Evolutionary conservation across 1,140 invertebrate species (phyloP).

Genomic region (Argopecten irradians): DNA sequence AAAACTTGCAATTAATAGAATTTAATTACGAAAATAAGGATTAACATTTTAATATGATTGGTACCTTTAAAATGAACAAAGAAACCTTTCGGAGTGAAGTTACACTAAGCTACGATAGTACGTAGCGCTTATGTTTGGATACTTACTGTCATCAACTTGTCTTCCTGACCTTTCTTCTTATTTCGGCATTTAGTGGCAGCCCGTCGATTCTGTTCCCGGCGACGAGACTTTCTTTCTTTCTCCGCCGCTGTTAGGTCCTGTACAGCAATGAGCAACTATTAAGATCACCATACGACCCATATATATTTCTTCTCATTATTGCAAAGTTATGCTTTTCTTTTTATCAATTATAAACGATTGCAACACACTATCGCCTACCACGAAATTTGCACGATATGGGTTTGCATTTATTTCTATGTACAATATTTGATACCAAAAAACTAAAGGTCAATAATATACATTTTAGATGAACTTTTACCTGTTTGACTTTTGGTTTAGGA

Average conservation of each 20-base stretch:
- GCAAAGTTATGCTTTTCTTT: too few relatives aligned
- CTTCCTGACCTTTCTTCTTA: constrained; percentile 36
- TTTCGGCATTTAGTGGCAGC: constrained; percentile 40
- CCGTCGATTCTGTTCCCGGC: constrained; percentile 39
- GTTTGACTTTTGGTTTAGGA: constrained; percentile 30
- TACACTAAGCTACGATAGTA: background rate
- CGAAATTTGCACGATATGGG: background rate
- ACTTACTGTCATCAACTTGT: constrained; percentile 25
- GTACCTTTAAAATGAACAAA: background rate
- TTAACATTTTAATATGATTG: background rate
- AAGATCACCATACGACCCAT: too few relatives aligned
- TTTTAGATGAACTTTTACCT: background rate
- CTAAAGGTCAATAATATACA: background rate
- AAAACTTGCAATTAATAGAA: background rate
- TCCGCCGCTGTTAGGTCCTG: constrained; percentile 26
- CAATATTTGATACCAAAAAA: background rate
- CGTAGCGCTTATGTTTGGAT: background rate
- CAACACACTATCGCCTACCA: background rate
- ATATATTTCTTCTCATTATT: too few relatives aligned
- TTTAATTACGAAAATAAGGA: background rate
- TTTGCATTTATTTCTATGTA: background rate
- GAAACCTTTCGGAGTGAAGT: background rate
- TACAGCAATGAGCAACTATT: background rate
- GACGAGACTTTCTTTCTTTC: constrained; percentile 30
- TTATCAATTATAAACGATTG: background rate